A percentile compares a stretch with the other conserved stretches of the same genome.
Conservation (phyloP, 2,797 vertebrate genomes). For the Anniella stebbinsi region DNA sequence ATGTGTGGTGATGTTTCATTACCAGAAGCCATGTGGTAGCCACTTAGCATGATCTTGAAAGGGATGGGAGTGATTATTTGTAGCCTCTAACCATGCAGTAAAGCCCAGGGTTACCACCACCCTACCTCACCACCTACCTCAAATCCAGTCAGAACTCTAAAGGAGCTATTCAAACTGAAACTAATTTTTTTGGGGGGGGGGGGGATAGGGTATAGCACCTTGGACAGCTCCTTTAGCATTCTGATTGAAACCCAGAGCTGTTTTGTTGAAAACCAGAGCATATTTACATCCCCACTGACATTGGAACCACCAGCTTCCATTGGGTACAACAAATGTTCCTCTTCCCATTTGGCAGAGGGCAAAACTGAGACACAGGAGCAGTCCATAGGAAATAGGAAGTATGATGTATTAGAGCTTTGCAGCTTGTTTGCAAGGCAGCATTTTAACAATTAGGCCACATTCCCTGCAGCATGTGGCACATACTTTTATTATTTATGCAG, state of each 20-base stretch:
- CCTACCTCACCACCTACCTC: too few species aligned
- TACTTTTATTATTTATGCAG: background rate
- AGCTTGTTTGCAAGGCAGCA: background rate
- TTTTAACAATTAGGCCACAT: slow-evolving; percentile 10
- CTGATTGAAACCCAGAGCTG: too few species aligned
- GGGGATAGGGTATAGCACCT: too few species aligned
- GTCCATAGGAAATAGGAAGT: slow-evolving; percentile 7
- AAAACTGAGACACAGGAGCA: background rate
- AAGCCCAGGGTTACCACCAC: background rate
- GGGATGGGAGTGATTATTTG: background rate
- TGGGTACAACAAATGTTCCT: background rate
- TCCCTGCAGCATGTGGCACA: slow-evolving; percentile 8
- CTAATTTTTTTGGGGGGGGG: too few species aligned
- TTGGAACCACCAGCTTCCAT: background rate
- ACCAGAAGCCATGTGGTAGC: background rate
- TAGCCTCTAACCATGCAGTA: background rate
- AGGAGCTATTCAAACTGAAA: too few species aligned
- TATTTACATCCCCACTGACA: too few species aligned
- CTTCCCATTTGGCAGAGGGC: background rate
- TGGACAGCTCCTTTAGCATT: too few species aligned
- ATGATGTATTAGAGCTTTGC: background rate
- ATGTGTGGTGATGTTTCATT: background rate
- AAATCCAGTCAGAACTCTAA: too few species aligned
- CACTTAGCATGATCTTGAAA: background rate
- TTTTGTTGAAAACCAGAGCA: too few species aligned